These are phyloP conservation scores for Limosa lapponica DNA, from an alignment of 2,797 vertebrate genomes.

Conservation along the genomic window DNA sequence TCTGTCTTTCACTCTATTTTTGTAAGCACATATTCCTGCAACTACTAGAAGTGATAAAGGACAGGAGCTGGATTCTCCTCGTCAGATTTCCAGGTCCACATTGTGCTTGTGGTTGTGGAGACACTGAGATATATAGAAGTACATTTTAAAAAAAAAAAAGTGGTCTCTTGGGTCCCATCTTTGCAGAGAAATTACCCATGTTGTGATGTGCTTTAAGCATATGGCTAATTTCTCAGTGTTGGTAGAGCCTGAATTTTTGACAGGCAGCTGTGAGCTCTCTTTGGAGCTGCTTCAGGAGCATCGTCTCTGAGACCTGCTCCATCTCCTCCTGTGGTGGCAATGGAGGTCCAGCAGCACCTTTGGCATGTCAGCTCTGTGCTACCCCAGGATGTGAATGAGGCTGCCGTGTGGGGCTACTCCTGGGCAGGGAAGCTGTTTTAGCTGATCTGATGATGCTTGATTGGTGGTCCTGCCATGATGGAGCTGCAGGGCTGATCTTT, in stretches of 20 bases:
- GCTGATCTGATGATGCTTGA: neutral
- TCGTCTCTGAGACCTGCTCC: neutral
- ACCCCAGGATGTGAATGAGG: neutral
- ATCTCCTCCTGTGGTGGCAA: neutral
- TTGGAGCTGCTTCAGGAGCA: neutral
- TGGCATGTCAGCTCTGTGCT: neutral
- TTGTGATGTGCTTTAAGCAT: neutral
- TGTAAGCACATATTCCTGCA: neutral
- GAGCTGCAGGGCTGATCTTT: neutral
- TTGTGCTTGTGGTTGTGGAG: neutral
- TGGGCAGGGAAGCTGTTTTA: neutral
- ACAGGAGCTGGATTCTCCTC: neutral
- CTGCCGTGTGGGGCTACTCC: fast-evolving
- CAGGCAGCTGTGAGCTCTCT: neutral
- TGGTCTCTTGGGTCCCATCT: neutral
- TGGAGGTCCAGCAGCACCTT: neutral
- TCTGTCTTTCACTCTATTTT: neutral
- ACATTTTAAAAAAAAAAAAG: neutral
- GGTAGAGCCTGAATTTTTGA: neutral
- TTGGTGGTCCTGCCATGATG: neutral
- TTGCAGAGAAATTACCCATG: neutral
- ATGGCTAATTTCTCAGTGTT: neutral
- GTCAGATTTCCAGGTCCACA: neutral
- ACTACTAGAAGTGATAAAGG: neutral
- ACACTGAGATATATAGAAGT: neutral